Evolutionary conservation across 2,888 invertebrate genomes (phyloP), one percentile per base, ranked within the genome.

Genomic region (Sinelater perroti): DNA sequence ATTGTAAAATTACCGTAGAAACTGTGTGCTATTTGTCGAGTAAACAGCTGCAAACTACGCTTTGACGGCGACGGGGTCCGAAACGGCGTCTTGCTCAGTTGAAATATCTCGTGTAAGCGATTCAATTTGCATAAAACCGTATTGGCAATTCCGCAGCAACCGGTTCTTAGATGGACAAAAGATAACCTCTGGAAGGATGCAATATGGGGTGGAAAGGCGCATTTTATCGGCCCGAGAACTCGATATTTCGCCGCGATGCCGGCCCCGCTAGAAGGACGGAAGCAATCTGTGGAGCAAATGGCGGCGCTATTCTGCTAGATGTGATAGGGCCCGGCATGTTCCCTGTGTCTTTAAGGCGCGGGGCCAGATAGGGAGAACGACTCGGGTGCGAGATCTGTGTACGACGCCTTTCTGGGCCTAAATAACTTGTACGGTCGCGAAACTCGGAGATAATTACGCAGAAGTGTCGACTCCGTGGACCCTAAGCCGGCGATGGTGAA

Each of bases 151-250:
- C 58, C 36, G 46, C 18, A 56, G 56, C 60, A 63, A 60, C 50
- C 57, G 42, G 62, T 53, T 63, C 56, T 54, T 51, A 46, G 61
- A 65, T 63, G 60, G 63, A 62, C 65, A 58, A 57, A 63, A 59
- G 63, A 65, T 63, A 62, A 62, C 63, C 58, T 54, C 45, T 47
- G 24, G 44, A 62, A 62, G 45, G 61, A 65, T 63, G 63, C 59
- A 65, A 63, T 61, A 63, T 63, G 45, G 36, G 51, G 56, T 20
- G 40, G 58, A 35, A 57, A 59, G 38, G 55, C 47, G 47, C 49
- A 50, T 59, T 58, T 51, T 59, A 62, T 60, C 56, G 50, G 51
- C 26, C 45, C 46, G 53, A 49, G 61, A 62, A 65, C 62, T 62
- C 60, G 63, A 65, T 65, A 61, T 58, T 65, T 63, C 61, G 47